Evolutionary conservation across 2,113 vertebrate species (phyloP), one percentile per base, ranked within the genome.

Genomic region (Cryptoleucopteryx plumbea): DNA sequence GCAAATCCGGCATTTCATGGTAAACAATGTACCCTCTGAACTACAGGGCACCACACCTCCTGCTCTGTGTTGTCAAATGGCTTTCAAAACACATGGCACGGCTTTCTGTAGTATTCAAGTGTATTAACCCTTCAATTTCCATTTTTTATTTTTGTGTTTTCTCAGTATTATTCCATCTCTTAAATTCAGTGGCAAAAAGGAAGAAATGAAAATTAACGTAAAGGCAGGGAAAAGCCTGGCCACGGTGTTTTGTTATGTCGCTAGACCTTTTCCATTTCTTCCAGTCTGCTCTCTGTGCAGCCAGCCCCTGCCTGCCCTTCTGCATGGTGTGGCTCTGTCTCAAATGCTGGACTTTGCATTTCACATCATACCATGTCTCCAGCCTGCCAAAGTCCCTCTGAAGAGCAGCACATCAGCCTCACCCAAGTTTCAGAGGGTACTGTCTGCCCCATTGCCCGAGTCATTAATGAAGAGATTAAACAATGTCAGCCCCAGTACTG

Each of bases 1-100:
- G 97, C 95, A 98, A 97, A 98, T 98, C 94, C 85, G 93, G 97
- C 96, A 97, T 98, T 98, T 97, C 94, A 95, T 93, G 92, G 94
- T 97, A 98, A 98, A 97, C 97, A 97, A 83, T 75, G 56, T 97
- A 95, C 96, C 96, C 97, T 97, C 87, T 96, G 97, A 97, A 98
- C 96, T 97, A 52, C 77, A 63, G 96, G 95, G 94, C 95, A 97
- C 61, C 88, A 73, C 92, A 95, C 82, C 93, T 96, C 93, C 94
- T 95, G 91, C 87, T 95, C 83, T 40, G 34, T 87, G 92, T 95
- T 96, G 90, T 94, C 93, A 96, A 83, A 96, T 75, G 70, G 52
- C 82, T 96, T 96, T 97, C 91, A 96, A 94, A 96, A 95, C 89
- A 82, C 95, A 80, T 70, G 89, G 78, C 84, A 73, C 43, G 45